Percentiles rank a stretch among this genome's conserved stretches.
Conservation (phyloP, 2,113 vertebrate species). For the Plecturocebus donacophilus region DNA sequence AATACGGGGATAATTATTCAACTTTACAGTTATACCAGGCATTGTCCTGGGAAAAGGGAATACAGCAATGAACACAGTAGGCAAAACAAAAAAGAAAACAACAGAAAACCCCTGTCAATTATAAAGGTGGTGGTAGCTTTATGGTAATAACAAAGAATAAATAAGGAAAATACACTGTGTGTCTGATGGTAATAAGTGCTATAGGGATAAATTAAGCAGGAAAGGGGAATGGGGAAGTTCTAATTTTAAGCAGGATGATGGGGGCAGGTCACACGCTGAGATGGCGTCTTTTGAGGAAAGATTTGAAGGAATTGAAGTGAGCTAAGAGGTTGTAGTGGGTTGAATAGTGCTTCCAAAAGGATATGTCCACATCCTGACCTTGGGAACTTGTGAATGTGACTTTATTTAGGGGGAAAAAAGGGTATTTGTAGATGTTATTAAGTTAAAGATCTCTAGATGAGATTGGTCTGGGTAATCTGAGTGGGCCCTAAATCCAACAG, state of each 20-base stretch:
- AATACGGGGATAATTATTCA: background rate
- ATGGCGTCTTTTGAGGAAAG: background rate
- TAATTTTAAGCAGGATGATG: background rate
- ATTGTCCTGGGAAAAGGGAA: background rate
- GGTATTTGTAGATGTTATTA: background rate
- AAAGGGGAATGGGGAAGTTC: background rate
- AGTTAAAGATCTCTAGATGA: slow-evolving; percentile 34
- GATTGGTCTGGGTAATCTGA: background rate
- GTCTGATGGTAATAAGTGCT: background rate
- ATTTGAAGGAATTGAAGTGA: background rate
- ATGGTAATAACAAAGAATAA: slow-evolving; percentile 15
- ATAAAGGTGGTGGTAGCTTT: background rate
- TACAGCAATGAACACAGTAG: background rate
- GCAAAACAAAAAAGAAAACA: background rate
- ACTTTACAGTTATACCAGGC: background rate
- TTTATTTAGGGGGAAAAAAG: background rate
- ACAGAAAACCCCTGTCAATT: background rate
- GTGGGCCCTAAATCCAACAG: background rate
- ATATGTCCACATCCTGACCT: background rate
- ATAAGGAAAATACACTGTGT: background rate
- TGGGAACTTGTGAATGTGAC: background rate
- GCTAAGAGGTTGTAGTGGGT: background rate
- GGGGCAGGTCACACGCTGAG: background rate
- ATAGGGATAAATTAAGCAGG: background rate
- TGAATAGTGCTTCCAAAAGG: background rate